These are phyloP conservation scores for Troglohyphantes excavatus DNA, from an alignment of 2,888 invertebrate species.

Conservation along the genomic window DNA sequence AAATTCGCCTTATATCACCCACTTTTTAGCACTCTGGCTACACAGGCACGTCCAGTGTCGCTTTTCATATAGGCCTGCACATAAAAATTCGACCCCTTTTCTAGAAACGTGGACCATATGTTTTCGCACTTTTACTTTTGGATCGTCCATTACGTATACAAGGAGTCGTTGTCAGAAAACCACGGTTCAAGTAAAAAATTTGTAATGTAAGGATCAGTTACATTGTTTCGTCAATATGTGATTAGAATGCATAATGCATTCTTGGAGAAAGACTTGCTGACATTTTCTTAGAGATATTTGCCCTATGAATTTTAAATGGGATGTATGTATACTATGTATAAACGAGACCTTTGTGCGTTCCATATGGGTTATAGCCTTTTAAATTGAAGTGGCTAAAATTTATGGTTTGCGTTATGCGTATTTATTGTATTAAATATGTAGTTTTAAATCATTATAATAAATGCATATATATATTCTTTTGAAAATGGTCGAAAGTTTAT, in stretches of 20 bases:
- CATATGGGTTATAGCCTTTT: no score
- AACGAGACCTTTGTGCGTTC: no score
- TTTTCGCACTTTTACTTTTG: constrained; percentile 20
- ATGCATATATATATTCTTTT: no score
- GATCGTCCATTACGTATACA: constrained; percentile 17
- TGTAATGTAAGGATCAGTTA: neutral
- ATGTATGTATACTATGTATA: no score
- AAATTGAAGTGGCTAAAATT: no score
- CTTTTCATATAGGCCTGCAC: constrained; percentile 30
- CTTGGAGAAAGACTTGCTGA: neutral
- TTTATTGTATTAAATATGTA: no score
- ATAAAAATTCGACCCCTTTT: constrained; percentile 24
- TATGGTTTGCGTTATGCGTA: no score
- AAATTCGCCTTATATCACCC: constrained; percentile 37
- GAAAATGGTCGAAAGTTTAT: no score
- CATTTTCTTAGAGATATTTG: neutral
- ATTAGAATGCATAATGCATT: constrained; percentile 8
- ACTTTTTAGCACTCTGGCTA: constrained; percentile 39
- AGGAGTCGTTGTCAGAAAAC: neutral
- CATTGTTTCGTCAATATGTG: constrained; percentile 9
- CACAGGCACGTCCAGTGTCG: constrained; percentile 35
- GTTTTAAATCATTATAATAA: no score
- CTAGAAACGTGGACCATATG: neutral
- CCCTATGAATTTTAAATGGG: neutral
- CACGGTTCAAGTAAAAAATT: neutral